phyloP scores from a whole-genome alignment of 2,888 invertebrate genomes.

The Chymomyza caudatula region DNA sequence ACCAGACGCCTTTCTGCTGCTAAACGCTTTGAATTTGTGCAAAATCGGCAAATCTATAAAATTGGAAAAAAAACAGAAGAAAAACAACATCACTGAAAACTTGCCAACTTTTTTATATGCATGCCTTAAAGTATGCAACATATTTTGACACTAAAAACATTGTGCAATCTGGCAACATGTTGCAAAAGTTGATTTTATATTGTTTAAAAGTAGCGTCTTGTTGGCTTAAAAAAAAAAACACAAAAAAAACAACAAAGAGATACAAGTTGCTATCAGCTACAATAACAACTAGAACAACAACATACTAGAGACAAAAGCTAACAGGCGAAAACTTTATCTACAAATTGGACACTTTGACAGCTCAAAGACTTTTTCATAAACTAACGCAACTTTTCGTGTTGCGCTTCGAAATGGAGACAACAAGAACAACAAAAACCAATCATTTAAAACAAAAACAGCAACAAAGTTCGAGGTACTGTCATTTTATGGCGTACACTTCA shows the following conservation, averaged over 20 bases:
- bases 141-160: slow-evolving; percentile 44
- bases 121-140: slow-evolving; percentile 41
- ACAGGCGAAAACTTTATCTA: slow-evolving; percentile 52
- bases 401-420: slow-evolving; percentile 6
- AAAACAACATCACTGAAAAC: no score
- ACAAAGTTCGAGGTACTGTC: not conserved
- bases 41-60: no score
- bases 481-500: slow-evolving; percentile 35
- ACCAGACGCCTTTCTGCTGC: no score
- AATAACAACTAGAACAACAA: not conserved
- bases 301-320: slow-evolving; percentile 10
- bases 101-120: not conserved
- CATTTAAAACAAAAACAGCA: not conserved
- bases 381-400: slow-evolving; percentile 53
- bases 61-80: no score
- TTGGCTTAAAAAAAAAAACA: slow-evolving; percentile 12
- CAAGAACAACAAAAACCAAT: not conserved
- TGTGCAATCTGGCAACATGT: not conserved
- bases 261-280: not conserved
- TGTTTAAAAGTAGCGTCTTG: slow-evolving; percentile 41
- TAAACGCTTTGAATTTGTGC: no score
- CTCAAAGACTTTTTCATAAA: slow-evolving; percentile 63
- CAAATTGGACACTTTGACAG: slow-evolving; percentile 66
- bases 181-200: slow-evolving; percentile 27
- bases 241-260: not conserved